phyloP scores from a whole-genome alignment of 2,888 invertebrate genomes.

The Priocnemis perturbator region DNA sequence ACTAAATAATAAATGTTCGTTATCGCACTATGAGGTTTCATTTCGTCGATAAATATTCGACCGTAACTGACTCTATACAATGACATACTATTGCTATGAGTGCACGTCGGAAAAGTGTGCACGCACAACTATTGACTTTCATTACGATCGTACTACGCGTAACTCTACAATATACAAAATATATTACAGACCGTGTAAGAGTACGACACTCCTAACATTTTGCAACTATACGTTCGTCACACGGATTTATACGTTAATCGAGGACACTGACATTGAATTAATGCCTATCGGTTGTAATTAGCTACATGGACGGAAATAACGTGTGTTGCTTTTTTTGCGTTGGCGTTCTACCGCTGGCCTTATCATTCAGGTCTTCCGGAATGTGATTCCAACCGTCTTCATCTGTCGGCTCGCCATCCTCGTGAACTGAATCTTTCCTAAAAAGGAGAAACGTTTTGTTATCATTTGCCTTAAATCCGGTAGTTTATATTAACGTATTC shows the following conservation, averaged over 20 bases:
- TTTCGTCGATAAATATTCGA: background rate
- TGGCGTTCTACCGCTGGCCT: slow-evolving; percentile 38
- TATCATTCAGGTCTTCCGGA: slow-evolving; percentile 38
- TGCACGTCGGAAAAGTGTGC: too few species aligned
- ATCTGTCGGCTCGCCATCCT: slow-evolving; percentile 41
- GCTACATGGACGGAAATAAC: slow-evolving; percentile 48
- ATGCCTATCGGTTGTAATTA: too few species aligned
- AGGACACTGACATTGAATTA: too few species aligned
- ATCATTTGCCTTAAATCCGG: background rate
- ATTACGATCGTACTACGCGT: too few species aligned
- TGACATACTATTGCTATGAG: too few species aligned
- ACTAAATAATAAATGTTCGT: background rate
- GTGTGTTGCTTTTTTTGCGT: slow-evolving; percentile 40
- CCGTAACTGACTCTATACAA: too few species aligned
- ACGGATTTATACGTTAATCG: too few species aligned
- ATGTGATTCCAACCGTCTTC: slow-evolving; percentile 39
- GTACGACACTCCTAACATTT: too few species aligned
- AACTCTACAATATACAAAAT: background rate
- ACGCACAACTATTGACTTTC: too few species aligned
- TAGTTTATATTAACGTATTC: background rate
- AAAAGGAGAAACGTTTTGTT: slow-evolving; percentile 12
- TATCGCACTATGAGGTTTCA: slow-evolving; percentile 8
- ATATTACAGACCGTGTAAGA: background rate
- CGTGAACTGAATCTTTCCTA: slow-evolving; percentile 57
- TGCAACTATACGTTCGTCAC: too few species aligned